Evolutionary conservation across 2,888 invertebrate genomes (phyloP), one percentile per base, ranked within the genome.

Genomic region (Agrochola litura): DNA sequence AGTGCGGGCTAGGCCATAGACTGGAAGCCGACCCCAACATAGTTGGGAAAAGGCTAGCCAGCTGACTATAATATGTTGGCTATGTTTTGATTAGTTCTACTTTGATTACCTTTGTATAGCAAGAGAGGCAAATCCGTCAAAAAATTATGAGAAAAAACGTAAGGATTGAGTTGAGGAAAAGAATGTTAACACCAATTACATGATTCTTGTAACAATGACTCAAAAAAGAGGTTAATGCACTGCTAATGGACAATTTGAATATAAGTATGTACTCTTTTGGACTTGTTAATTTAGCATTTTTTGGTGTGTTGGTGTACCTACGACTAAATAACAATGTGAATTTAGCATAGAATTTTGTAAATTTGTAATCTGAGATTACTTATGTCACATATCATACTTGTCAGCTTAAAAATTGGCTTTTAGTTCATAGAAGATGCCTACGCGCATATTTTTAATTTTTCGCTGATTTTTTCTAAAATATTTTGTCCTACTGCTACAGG

Each of bases 121-220:
- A 46, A 46, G 5, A 67, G 25, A 41, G 10, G 25, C 1, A 67
- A 61, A 46, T n/a, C 8, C 14, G 41, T 6, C n/a, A 6, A 25
- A 69, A 49, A 52, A 46, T 41, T 56, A 30, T 37, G 22, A 43
- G 49, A 79, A 70, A 75, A 69, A 72, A 52, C 61, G 43, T 22
- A 52, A 63, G 52, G 43, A 68, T 67, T 46, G 19, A 49, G 46
- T 68, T 43, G 30, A 76, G 61, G 66, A 66, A 77, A 84, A 76
- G 63, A 66, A 43, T 43, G 60, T 73, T 60, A 67, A 41, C 74
- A 67, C 25, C 76, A 83, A 79, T 81, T 85, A 80, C 73, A 80
- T 43, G 74, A 76, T 58, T 74, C 69, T 77, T 73, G 77, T 80
- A 79, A 84, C 81, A 84, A 87, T 83, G 85, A 79, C 73, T 81